Conservation (phyloP, 2,113 vertebrate genomes). For the Murina feae region DNA sequence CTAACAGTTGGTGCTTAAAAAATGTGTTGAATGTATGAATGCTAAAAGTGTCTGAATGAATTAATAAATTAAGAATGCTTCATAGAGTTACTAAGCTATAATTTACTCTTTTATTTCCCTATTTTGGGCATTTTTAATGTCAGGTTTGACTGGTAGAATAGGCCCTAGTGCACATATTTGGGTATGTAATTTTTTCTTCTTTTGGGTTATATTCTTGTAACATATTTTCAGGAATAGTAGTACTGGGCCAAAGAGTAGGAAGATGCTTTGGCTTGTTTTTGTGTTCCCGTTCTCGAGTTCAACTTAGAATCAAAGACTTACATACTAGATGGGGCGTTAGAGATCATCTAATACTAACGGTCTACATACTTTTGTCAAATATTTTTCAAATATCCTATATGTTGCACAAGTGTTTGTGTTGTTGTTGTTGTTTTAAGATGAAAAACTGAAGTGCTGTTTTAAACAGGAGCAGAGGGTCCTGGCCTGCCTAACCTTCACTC, state of each 20-base stretch:
- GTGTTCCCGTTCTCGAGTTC: background rate
- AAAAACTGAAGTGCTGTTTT: background rate
- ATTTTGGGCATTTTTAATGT: constrained; percentile 22
- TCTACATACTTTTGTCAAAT: background rate
- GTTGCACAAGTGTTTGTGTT: background rate
- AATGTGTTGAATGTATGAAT: background rate
- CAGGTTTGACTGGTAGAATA: constrained; percentile 23
- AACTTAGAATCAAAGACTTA: background rate
- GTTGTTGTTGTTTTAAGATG: background rate
- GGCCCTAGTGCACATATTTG: background rate
- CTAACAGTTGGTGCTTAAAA: background rate
- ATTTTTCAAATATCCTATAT: background rate
- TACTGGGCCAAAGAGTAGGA: background rate
- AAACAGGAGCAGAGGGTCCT: background rate
- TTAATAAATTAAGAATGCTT: constrained; percentile 6
- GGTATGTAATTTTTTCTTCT: background rate
- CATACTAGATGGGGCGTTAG: background rate
- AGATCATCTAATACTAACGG: background rate
- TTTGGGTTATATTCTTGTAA: constrained; percentile 5
- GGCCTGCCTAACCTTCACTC: background rate
- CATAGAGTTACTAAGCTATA: background rate
- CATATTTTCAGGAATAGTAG: background rate
- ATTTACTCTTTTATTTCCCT: background rate
- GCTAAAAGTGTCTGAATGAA: background rate
- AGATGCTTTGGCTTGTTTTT: background rate